These are phyloP conservation scores for Tetramorium bicarinatum DNA, from an alignment of 2,888 invertebrate species.

Conservation along the genomic window DNA sequence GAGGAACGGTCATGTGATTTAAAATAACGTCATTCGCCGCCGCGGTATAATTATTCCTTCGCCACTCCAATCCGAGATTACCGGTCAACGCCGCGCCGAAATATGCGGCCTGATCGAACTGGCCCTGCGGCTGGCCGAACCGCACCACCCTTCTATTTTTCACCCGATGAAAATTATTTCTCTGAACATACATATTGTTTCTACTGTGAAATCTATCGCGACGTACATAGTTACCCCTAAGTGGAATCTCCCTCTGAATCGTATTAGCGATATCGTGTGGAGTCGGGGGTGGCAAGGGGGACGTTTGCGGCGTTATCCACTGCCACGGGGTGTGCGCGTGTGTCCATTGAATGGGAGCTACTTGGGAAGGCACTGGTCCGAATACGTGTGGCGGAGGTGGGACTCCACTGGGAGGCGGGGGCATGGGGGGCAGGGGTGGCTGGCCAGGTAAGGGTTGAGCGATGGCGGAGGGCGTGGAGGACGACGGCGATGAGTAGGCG, in stretches of 20 bases:
- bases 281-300: constrained; percentile 78
- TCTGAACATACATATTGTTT: constrained; percentile 80
- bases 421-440: constrained; percentile 85
- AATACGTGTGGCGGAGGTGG: constrained; percentile 83
- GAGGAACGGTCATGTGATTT: constrained; percentile 79
- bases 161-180: constrained; percentile 82
- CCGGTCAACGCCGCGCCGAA: constrained; percentile 78
- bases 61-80: constrained; percentile 81
- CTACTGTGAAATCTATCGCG: constrained; percentile 83
- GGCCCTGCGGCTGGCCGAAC: constrained; percentile 79
- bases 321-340: constrained; percentile 82
- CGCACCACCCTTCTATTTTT: constrained; percentile 81
- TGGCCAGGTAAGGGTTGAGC: constrained; percentile 84
- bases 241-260: constrained; percentile 81
- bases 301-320: constrained; percentile 83
- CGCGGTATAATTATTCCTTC: constrained; percentile 77
- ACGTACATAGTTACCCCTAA: constrained; percentile 80
- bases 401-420: constrained; percentile 82
- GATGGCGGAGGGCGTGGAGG: constrained; percentile 75
- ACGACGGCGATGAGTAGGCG: constrained; percentile 77
- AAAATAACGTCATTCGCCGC: constrained; percentile 77
- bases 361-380: constrained; percentile 81
- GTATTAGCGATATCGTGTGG: constrained; percentile 75
- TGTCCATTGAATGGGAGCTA: constrained; percentile 80
- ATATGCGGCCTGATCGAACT: constrained; percentile 82